Evolutionary conservation across 2,888 invertebrate species (phyloP).

Genomic region (Tinea pellionella): DNA sequence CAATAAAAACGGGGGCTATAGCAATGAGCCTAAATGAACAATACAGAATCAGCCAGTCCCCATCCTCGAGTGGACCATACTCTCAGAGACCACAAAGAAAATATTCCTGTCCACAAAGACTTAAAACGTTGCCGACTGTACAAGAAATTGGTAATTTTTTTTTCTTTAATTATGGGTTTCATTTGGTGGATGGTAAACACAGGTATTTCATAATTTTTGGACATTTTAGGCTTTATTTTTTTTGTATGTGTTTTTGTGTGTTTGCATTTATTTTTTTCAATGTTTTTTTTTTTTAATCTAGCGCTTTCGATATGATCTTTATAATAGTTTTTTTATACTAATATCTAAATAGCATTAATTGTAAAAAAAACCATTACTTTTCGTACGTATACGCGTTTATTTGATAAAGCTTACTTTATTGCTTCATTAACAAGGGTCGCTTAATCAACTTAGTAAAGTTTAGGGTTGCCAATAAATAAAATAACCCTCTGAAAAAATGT

Average conservation of each 20-base stretch:
- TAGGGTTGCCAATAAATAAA: too few species aligned
- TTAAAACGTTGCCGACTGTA: conserved; percentile 73
- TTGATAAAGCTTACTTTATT: too few species aligned
- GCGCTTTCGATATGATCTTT: too few species aligned
- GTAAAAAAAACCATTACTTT: too few species aligned
- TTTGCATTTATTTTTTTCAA: conserved; percentile 23
- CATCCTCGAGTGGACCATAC: not conserved
- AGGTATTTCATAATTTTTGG: not conserved
- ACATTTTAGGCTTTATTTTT: not conserved
- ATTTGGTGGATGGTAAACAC: not conserved
- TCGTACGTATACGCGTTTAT: too few species aligned
- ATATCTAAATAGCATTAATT: not conserved
- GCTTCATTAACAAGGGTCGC: too few species aligned
- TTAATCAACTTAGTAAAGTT: too few species aligned
- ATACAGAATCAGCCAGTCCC: not conserved
- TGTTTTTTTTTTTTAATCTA: not conserved
- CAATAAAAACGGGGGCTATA: conserved; percentile 37
- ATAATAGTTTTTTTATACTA: not conserved
- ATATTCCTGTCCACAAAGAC: conserved; percentile 67
- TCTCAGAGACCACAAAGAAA: conserved; percentile 45
- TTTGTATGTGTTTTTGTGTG: conserved; percentile 9
- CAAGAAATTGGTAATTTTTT: conserved; percentile 79
- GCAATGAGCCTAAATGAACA: not conserved
- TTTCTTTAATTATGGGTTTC: not conserved
- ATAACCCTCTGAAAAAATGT: too few species aligned